Evolutionary conservation across 2,113 vertebrate species (phyloP), one percentile per base, ranked within the genome.

Genomic region (Planiliza haematocheilus): DNA sequence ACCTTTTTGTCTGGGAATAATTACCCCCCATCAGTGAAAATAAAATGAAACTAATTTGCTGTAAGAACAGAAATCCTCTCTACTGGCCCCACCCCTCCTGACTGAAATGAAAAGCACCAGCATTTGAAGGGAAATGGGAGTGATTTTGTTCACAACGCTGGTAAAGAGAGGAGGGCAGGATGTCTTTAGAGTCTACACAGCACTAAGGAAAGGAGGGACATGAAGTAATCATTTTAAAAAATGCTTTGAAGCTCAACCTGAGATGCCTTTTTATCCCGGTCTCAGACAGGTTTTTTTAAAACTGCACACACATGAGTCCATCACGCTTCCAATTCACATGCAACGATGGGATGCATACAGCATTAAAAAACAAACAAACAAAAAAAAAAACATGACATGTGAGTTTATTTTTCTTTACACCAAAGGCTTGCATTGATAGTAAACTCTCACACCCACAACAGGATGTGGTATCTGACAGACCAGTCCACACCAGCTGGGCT

Each of bases 401-500:
- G 13, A 43, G 64, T 72, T 79, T 74, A 49, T 5, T 45, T 7
- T 8, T 38, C 41, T 55, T 9, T 45, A 49, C 45, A 75, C 16
- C 57, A 74, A 64, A 85, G 82, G 59, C 77, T 70, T 41, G 72
- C 83, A 88, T 79, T 73, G 75, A 83, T 81, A 38, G 69, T 73
- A 62, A 83, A 85, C 77, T 82, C 89, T 81, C 86, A 82, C 79
- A 84, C 84, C 83, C 85, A 84, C 86, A 70, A 79, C 87, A 90
- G 92, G 92, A 93, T 90, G 90, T 84, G 87, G 79, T 81, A 89
- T 93, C 90, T 73, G 90, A 91, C 94, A 95, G 93, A 91, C 93
- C 88, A 71, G 89, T 94, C 95, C 95, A 94, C 93, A 92, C 94
- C 95, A 95, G 95, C 95, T 95, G 93, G 94, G 95, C 93, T 93